phyloP scores from a whole-genome alignment of 1,140 invertebrate genomes.

The Pseudomyrmex flavicornis region DNA sequence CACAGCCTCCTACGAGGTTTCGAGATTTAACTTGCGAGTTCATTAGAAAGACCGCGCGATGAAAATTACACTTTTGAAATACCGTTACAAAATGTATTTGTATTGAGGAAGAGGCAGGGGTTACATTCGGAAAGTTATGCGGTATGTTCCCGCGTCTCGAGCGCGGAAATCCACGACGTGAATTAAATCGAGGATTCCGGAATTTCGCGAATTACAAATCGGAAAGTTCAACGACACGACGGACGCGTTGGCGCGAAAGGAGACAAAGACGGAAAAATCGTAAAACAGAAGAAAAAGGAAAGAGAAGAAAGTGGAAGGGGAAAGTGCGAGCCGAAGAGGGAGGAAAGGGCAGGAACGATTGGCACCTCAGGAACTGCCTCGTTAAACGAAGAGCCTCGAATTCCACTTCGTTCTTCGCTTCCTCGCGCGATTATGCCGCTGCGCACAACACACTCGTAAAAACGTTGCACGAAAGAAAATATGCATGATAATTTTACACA shows the following conservation, averaged over 20 bases:
- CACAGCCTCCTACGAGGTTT: not conserved
- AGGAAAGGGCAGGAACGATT: constrained; percentile 38
- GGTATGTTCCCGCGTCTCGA: constrained; percentile 2
- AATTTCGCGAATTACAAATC: constrained; percentile 56
- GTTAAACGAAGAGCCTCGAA: constrained; percentile 71
- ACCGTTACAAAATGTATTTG: constrained; percentile 1
- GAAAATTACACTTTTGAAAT: not conserved
- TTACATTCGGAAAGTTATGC: not conserved
- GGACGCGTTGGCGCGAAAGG: not conserved
- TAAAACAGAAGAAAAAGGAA: not conserved
- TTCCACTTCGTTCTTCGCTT: constrained; percentile 65
- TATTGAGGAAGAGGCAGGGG: not conserved
- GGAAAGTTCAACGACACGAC: constrained; percentile 66
- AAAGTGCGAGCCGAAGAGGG: not conserved
- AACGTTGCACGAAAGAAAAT: constrained; percentile 23
- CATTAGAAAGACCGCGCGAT: not conserved
- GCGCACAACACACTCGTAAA: constrained; percentile 1
- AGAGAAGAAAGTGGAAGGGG: not conserved
- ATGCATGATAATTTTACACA: constrained; percentile 30
- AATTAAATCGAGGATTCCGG: not conserved
- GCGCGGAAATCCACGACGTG: not conserved
- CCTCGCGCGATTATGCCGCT: not conserved
- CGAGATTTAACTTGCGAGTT: not conserved
- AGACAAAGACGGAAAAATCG: constrained; percentile 16
- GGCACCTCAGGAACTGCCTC: constrained; percentile 51